phyloP scores from a whole-genome alignment of 2,113 vertebrate genomes.

The Toxostoma redivivum region DNA sequence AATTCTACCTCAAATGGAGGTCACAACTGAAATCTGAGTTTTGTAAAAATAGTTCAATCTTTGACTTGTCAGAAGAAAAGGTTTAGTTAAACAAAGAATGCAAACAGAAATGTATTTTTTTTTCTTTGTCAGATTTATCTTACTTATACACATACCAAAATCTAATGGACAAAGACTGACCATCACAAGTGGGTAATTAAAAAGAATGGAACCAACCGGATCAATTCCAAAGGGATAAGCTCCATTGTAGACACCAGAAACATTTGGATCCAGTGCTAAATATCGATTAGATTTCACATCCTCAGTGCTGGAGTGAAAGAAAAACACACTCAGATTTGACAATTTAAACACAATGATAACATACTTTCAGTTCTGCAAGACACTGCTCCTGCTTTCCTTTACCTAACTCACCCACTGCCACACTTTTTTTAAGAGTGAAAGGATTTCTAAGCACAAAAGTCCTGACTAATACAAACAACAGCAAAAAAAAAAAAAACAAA shows the following conservation, averaged over 20 bases:
- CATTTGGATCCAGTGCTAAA: constrained; percentile 84
- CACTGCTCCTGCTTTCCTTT: neutral
- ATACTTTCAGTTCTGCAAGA: neutral
- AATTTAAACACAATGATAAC: neutral
- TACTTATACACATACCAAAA: neutral
- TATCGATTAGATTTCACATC: constrained; percentile 45
- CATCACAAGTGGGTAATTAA: neutral
- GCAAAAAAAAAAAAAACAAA: neutral
- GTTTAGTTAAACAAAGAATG: neutral
- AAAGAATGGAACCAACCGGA: constrained; percentile 78
- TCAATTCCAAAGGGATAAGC: constrained; percentile 94
- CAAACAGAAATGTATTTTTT: neutral
- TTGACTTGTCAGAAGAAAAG: neutral
- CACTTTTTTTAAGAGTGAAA: neutral
- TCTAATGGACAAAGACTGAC: neutral
- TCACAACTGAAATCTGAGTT: neutral
- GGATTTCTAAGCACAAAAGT: neutral
- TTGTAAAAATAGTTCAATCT: neutral
- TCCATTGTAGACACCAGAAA: constrained; percentile 86
- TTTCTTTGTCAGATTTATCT: neutral
- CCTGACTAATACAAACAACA: neutral
- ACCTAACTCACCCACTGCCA: neutral
- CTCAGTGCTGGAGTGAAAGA: constrained; percentile 23
- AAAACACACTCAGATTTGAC: neutral
- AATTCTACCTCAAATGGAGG: neutral